A percentile compares a stretch with the other conserved stretches of the same genome.
Evolutionary conservation across 1,140 invertebrate genomes (phyloP).

Genomic region (Drosophila sp.): DNA sequence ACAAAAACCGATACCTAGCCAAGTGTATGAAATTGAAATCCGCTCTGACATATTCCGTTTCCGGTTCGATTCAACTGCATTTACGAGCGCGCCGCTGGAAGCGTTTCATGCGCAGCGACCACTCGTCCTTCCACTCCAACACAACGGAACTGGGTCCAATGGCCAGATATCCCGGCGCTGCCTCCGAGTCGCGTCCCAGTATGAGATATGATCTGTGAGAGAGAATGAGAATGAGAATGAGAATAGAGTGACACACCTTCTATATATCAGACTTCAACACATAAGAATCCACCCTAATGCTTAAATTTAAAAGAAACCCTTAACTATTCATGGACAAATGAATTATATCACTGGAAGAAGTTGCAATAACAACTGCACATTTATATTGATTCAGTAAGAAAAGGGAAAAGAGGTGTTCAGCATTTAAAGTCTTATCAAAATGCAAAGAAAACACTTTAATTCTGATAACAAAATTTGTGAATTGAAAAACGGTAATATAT

Average conservation of each 20-base stretch:
- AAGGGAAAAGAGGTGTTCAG: too few relatives aligned
- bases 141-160: slow-evolving; percentile 94
- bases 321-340: too few relatives aligned
- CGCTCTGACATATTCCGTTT: slow-evolving; percentile 84
- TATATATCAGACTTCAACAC: too few relatives aligned
- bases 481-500: too few relatives aligned
- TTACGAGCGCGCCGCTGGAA: slow-evolving; percentile 91
- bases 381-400: too few relatives aligned
- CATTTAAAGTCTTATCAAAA: too few relatives aligned
- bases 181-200: slow-evolving; percentile 92
- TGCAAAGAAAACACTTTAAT: too few relatives aligned
- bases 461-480: too few relatives aligned
- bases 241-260: not conserved
- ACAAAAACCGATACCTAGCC: slow-evolving; percentile 84
- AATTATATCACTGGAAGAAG: too few relatives aligned
- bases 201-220: slow-evolving; percentile 92
- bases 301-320: too few relatives aligned
- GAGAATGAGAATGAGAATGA: slow-evolving; percentile 21
- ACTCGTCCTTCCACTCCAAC: slow-evolving; percentile 97
- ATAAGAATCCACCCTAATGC: too few relatives aligned
- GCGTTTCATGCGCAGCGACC: slow-evolving; percentile 95
- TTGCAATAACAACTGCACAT: too few relatives aligned
- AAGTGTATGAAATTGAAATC: slow-evolving; percentile 85
- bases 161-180: slow-evolving; percentile 89
- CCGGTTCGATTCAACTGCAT: slow-evolving; percentile 86